Evolutionary conservation across 2,113 vertebrate species (phyloP).

Genomic region (Kobus ellipsiprymnus): DNA sequence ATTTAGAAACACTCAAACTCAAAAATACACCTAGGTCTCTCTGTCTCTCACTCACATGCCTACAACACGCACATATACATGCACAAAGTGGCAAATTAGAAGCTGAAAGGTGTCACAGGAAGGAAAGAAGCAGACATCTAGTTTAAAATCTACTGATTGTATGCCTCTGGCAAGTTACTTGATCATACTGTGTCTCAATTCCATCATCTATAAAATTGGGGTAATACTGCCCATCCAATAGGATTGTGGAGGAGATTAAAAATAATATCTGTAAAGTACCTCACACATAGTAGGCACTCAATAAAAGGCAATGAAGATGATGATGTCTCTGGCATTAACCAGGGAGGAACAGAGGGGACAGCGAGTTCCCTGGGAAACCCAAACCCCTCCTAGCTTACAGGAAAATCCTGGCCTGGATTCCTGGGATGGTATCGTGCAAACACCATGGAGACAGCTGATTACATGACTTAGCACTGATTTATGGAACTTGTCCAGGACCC

Average conservation of each 20-base stretch:
- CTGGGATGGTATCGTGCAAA: background rate
- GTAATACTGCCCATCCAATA: background rate
- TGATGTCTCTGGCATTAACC: background rate
- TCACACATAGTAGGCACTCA: background rate
- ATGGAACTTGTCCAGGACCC: background rate
- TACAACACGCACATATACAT: background rate
- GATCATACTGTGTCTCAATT: background rate
- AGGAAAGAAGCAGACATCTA: background rate
- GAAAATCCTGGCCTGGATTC: constrained; percentile 43
- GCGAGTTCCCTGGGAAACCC: background rate
- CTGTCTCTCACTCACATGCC: too few relatives aligned
- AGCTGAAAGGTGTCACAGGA: background rate
- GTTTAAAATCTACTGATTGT: background rate
- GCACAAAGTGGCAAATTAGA: background rate
- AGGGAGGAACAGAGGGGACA: background rate
- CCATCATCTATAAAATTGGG: background rate
- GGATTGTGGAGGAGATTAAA: constrained; percentile 6
- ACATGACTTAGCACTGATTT: constrained; percentile 51
- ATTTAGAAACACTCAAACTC: background rate
- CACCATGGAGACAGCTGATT: constrained; percentile 44
- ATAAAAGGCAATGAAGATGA: background rate
- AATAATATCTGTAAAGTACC: background rate
- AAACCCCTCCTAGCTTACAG: background rate
- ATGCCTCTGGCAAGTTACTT: background rate
- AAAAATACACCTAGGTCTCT: background rate